A percentile compares a stretch with the other conserved stretches of the same genome.
Conservation (phyloP, 2,797 vertebrate genomes). For the Pempheris klunzingeri region DNA sequence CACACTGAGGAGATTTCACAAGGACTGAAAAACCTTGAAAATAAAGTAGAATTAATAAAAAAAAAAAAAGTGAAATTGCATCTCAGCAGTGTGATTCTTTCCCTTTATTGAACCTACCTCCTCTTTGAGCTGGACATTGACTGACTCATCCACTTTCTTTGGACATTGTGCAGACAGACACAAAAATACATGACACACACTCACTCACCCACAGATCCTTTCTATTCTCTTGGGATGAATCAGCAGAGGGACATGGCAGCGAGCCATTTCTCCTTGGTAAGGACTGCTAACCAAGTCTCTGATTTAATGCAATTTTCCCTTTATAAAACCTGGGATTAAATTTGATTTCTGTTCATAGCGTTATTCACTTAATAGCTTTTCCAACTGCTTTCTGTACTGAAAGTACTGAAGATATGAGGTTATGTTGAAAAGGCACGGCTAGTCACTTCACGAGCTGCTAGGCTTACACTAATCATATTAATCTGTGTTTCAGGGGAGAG, state of each 20-base stretch:
- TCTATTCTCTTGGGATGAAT: slow-evolving; percentile 16
- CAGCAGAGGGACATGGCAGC: slow-evolving; percentile 4
- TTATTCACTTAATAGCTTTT: neutral
- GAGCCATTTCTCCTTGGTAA: neutral
- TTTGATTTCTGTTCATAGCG: neutral
- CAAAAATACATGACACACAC: neutral
- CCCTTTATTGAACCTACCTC: slow-evolving; percentile 12
- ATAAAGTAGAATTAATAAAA: too few species aligned
- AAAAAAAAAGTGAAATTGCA: neutral
- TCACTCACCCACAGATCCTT: neutral
- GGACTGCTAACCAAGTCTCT: neutral
- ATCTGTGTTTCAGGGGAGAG: neutral
- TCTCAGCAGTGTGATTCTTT: slow-evolving; percentile 8
- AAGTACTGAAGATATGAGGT: neutral
- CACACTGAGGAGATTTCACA: neutral
- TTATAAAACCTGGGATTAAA: neutral
- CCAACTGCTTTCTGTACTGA: neutral
- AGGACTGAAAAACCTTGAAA: neutral
- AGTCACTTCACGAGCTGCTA: neutral
- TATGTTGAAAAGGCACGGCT: neutral
- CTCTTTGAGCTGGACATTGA: slow-evolving; percentile 31
- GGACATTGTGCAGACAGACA: slow-evolving; percentile 5
- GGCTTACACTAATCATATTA: neutral
- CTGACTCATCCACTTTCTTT: slow-evolving; percentile 33
- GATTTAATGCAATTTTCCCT: neutral